Conservation (phyloP, 1,140 invertebrate species). For the roundworm (Caenorhabditis elegans) region WBcel235 BX284604.4:1007001-1007500, state of each 20-base stretch:
- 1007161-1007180: too few species aligned
- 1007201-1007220: too few species aligned
- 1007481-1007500: background rate
- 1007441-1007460: background rate
- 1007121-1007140: too few species aligned
- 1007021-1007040: too few species aligned
- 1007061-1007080: background rate
- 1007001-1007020: too few species aligned
- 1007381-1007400: background rate
- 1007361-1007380: background rate
- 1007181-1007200: too few species aligned
- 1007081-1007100: too few species aligned
- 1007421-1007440: background rate
- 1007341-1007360: slow-evolving; percentile 21
- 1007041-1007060: too few species aligned
- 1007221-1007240: too few species aligned
- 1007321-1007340: background rate
- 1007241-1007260: too few species aligned
- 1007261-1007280: too few species aligned
- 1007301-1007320: background rate
- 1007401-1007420: slow-evolving; percentile 10
- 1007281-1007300: slow-evolving; percentile 19
- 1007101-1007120: background rate
- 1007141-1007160: too few species aligned
- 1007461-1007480: background rate